Evolutionary conservation across 92 coral and sea anemone genomes (phyloP), one percentile per base, ranked within the genome.

Genomic region (Galaxea fascicularis): DNA sequence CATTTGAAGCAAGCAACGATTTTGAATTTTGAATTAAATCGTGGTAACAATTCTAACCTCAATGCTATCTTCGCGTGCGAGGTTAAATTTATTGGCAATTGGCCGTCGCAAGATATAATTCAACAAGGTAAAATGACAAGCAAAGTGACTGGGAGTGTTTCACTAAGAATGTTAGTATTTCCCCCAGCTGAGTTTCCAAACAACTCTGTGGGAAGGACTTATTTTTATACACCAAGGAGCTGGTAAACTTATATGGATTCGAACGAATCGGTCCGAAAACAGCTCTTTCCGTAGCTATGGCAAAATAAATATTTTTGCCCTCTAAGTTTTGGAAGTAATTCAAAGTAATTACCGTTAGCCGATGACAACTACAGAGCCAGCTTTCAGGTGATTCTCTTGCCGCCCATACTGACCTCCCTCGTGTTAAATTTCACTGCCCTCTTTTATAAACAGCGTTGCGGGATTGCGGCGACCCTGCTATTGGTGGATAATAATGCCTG

Each of bases 261-360:
- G 45, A 4, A 47, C 51, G 51, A 67, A 52, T 58, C 27, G 60
- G 65, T 71, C 65, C 65, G 69, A 79, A 79, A 79, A 79, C 66
- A 79, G 56, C 71, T 10, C 25, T 45, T 51, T 45, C 56, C 27
- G 24, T 77, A 58, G 25, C 59, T 46, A 44, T 77, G 71, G 25
- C 44, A 77, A 67, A 79, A 66, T 79, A 79, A 79, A 66, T 59
- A 78, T 78, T 65, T 44, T 78, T 11, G 24, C 58, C 24, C 71
- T 17, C 41, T 76, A 21, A 63, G 21, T 11, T 27, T 8, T 2
- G 45, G 22, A 35, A 57, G 62, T 78, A 49, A 46, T 27, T 13
- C 83, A 46, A 47, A 16, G 45, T 65, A 65, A 78, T 64, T 18
- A 78, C 60, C 47, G 44, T 47, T 47, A 69, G 20, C 30, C 52